phyloP scores from a whole-genome alignment of 2,888 invertebrate genomes.

The Gari tellinella region DNA sequence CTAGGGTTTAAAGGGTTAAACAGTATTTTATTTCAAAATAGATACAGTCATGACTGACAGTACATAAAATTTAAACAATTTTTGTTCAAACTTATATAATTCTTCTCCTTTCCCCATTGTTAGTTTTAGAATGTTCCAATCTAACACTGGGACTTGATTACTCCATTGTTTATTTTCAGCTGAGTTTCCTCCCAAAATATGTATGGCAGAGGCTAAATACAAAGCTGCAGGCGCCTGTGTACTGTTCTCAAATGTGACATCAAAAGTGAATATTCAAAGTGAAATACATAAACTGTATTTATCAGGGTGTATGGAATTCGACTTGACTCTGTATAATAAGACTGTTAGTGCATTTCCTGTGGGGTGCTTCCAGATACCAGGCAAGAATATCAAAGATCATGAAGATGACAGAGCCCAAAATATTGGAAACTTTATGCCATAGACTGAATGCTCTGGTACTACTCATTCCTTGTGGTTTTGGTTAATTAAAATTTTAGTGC shows the following conservation, averaged over 20 bases:
- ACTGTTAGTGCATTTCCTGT: conserved; percentile 77
- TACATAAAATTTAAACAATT: too few species aligned
- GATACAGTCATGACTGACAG: too few species aligned
- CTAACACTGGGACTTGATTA: too few species aligned
- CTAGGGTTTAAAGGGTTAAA: too few species aligned
- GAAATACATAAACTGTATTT: conserved; percentile 76
- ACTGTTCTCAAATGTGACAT: conserved; percentile 76
- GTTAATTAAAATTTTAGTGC: too few species aligned
- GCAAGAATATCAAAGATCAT: conserved; percentile 56
- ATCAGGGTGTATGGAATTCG: conserved; percentile 74
- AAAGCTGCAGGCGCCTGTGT: conserved; percentile 76
- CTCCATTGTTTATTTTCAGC: too few species aligned
- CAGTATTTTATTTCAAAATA: too few species aligned
- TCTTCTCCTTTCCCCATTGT: too few species aligned
- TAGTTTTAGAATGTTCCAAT: too few species aligned
- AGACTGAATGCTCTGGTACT: too few species aligned
- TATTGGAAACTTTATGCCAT: conserved; percentile 63
- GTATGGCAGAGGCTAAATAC: conserved; percentile 70
- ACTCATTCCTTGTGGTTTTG: too few species aligned
- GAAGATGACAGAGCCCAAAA: conserved; percentile 49
- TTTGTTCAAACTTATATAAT: too few species aligned
- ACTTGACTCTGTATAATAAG: conserved; percentile 74
- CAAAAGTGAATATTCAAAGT: conserved; percentile 69
- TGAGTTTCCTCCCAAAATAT: conserved; percentile 75
- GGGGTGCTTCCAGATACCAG: conserved; percentile 79